Evolutionary conservation across 2,113 vertebrate species (phyloP), one percentile per base, ranked within the genome.

Genomic region (Leptocoma aspasia): DNA sequence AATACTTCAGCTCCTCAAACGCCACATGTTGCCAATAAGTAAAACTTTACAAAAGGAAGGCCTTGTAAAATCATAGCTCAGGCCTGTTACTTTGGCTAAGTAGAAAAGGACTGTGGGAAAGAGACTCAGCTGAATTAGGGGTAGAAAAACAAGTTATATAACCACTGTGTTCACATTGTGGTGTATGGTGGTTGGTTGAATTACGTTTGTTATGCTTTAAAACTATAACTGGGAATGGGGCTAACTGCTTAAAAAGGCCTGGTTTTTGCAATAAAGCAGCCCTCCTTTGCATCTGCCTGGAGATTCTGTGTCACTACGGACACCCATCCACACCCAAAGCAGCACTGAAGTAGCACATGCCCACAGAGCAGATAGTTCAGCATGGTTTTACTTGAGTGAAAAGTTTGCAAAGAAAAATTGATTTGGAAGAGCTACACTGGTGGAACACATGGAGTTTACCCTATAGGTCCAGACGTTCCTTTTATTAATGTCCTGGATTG

Each of bases 391-490:
- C 57, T 44, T 15, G 8, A 60, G 60, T 61, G 63, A 82, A 44
- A 89, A 86, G 45, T 80, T 72, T 20, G 28, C 66, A 89, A 94
- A 90, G 63, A 89, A 88, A 65, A 82, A 68, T 2, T 14, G 31
- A 56, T 91, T 96, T 90, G 56, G 90, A 85, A 54, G 66, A 94
- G 64, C 68, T 85, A 60, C 17, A 30, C 30, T 85, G 57, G 91
- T 91, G 75, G 49, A 53, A 77, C 53, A 95, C 64, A 86, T 15
- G 17, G 56, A 80, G 45, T 41, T 87, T 63, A 88, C 76, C 52
- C 50, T 16, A 30, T 35, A 82, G 93, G 77, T 13, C 50, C 97
- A 97, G 97, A 97, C 95, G 94, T 93, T 94, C 60, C 19, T 31
- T 96, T 97, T 93, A 95, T 97, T n/a, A n/a, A n/a, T n/a, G n/a